phyloP scores from a whole-genome alignment of 2,888 invertebrate species.

The Morpho deidamia region DNA sequence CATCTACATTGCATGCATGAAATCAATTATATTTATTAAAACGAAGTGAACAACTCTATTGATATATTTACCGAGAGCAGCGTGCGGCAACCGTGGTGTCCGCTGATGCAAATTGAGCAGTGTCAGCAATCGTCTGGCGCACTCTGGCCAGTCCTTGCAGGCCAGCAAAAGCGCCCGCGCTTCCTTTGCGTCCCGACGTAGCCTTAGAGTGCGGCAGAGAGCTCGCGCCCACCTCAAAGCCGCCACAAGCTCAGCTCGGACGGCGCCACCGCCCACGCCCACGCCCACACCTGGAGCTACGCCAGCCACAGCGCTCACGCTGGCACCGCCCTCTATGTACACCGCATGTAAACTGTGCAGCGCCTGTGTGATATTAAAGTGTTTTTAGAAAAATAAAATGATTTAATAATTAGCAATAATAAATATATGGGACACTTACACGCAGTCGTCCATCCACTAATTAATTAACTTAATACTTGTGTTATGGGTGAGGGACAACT shows the following conservation, averaged over 20 bases:
- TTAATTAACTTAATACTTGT: too few species aligned
- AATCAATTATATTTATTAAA: too few species aligned
- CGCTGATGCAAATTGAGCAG: conserved; percentile 91
- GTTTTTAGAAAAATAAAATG: too few species aligned
- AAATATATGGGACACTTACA: too few species aligned
- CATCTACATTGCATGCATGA: too few species aligned
- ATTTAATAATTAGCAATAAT: too few species aligned
- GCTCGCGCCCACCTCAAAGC: conserved; percentile 88
- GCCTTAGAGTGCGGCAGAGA: conserved; percentile 83
- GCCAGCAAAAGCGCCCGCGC: conserved; percentile 81
- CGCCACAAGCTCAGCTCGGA: conserved; percentile 93
- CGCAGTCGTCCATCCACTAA: too few species aligned
- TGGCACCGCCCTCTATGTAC: conserved; percentile 90
- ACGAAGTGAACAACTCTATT: too few species aligned
- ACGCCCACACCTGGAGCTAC: conserved; percentile 78
- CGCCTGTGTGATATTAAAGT: conserved; percentile 73
- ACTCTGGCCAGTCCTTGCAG: conserved; percentile 93
- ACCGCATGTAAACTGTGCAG: conserved; percentile 94
- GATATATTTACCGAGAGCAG: conserved; percentile 81
- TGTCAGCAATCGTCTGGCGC: conserved; percentile 90
- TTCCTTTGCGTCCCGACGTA: conserved; percentile 82
- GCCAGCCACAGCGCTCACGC: conserved; percentile 89
- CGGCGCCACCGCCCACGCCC: conserved; percentile 71
- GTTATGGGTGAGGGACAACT: too few species aligned
- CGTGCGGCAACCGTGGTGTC: conserved; percentile 88